Conservation (phyloP, 1,140 invertebrate genomes). For the Harlomillsia oculata region DNA sequence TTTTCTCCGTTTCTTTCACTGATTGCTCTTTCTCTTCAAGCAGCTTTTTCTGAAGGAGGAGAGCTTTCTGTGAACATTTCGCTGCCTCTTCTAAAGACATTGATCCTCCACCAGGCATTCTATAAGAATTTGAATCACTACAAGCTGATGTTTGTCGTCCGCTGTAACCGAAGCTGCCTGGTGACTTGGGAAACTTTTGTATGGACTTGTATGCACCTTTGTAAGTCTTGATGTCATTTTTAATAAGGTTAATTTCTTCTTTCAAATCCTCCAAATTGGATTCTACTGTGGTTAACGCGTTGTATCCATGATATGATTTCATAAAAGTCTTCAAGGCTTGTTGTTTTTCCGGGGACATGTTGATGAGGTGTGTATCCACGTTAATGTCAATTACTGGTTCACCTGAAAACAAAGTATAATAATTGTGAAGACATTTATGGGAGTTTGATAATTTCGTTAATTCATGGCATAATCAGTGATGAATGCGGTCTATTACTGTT, state of each 20-base stretch:
- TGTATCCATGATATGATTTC: not conserved
- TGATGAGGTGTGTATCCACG: not conserved
- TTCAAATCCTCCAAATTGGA: constrained; percentile 2
- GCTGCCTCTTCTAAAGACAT: too few species aligned
- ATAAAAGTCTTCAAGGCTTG: constrained; percentile 23
- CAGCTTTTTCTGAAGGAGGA: not conserved
- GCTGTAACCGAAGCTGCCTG: too few species aligned
- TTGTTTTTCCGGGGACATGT: constrained; percentile 1
- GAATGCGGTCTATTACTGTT: not conserved
- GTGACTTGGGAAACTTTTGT: not conserved
- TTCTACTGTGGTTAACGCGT: not conserved
- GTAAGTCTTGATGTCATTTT: constrained; percentile 10
- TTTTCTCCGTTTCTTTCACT: too few species aligned
- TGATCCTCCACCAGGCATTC: not conserved
- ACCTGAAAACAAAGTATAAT: not conserved
- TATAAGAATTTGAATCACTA: not conserved
- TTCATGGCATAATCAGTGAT: too few species aligned
- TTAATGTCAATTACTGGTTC: not conserved
- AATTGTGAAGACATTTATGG: not conserved
- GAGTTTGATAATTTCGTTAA: not conserved
- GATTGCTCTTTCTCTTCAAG: not conserved
- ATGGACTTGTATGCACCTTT: not conserved
- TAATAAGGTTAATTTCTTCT: constrained; percentile 14
- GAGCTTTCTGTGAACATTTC: too few species aligned
- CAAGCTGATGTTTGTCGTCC: not conserved